Evolutionary conservation across 2,888 invertebrate species (phyloP).

Genomic region (Brachyopa scutellaris): DNA sequence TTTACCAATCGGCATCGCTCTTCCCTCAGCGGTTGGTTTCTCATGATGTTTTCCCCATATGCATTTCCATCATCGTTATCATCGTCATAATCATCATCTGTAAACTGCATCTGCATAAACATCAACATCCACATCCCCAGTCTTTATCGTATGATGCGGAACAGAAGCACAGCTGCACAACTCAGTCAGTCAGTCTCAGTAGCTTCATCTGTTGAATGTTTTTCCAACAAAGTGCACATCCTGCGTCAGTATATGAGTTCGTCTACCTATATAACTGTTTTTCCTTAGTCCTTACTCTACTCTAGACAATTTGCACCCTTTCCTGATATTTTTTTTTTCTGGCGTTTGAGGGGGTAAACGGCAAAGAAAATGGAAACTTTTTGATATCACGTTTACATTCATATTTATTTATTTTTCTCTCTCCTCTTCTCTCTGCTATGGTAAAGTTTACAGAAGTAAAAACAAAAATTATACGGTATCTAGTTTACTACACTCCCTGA

Average conservation of each 20-base stretch:
- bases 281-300: conserved; percentile 6
- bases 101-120: conserved; percentile 31
- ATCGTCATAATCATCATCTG: conserved; percentile 28
- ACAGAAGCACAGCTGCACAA: conserved; percentile 44
- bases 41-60: conserved; percentile 23
- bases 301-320: not conserved
- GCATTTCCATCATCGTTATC: conserved; percentile 37
- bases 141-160: conserved; percentile 36
- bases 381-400: conserved; percentile 66
- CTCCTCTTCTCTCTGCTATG: conserved; percentile 17
- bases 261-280: too few relatives aligned
- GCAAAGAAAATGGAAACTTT: conserved; percentile 54
- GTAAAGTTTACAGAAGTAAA: conserved; percentile 5
- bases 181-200: conserved; percentile 65
- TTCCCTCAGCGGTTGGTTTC: conserved; percentile 19
- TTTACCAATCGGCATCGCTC: conserved; percentile 58
- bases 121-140: conserved; percentile 5
- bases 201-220: conserved; percentile 72
- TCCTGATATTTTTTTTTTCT: conserved; percentile 12
- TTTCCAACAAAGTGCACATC: conserved; percentile 71
- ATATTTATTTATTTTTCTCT: conserved; percentile 40
- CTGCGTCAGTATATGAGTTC: too few relatives aligned
- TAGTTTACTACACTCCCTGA: conserved; percentile 6
- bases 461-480: too few relatives aligned
- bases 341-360: too few relatives aligned